Base-by-base conservation (phyloP, 2,888 invertebrate species). In the Euplagia quadripunctaria region DNA sequence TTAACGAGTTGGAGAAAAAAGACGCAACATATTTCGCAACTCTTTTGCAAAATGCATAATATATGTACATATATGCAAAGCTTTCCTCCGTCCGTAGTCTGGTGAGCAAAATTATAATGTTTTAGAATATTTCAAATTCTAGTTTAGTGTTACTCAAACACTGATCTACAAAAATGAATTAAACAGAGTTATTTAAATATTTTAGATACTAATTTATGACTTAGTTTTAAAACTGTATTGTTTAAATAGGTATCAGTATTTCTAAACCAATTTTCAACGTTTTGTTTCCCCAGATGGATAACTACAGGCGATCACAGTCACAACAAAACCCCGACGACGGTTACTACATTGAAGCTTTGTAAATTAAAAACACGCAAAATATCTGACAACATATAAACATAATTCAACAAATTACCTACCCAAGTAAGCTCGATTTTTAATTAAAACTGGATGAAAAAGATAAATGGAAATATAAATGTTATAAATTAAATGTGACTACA, bases 241-340 rank as follows among this genome's bases (percentile, higher is more conserved):
- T 51, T 17, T 51, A 16, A 63, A 41, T 4, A 65, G 31, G 31
- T 31, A 31, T 31, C 20, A 2, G 31, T 16, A 4, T 41, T 9
- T 41, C 4, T 41, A 17, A 41, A 16, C 8, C 8, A 16, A 31
- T 17, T 1, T 16, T 41, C 1, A 58, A 31, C 6, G 12, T 12
- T 63, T 31, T 66, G 73, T 67, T 17, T 73, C 75, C 49, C n/a
- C 90, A 95, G 95, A 92, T 95, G 94, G 94, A 95, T 68, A 94
- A 90, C 88, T 93, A 94, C 90, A 92, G 95, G 84, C 93, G 94
- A 79, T 92, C 93, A 75, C 93, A 93, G 82, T 91, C 93, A 74
- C 93, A 93, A 81, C 90, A 90, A 72, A 91, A 86, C 79, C 85
- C 87, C 72, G 94, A 95, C 61, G 94, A 95, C 49, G 91, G 91